These are phyloP conservation scores for Pygoscelis adeliae DNA, from an alignment of 2,113 vertebrate genomes.

Conservation along the genomic window DNA sequence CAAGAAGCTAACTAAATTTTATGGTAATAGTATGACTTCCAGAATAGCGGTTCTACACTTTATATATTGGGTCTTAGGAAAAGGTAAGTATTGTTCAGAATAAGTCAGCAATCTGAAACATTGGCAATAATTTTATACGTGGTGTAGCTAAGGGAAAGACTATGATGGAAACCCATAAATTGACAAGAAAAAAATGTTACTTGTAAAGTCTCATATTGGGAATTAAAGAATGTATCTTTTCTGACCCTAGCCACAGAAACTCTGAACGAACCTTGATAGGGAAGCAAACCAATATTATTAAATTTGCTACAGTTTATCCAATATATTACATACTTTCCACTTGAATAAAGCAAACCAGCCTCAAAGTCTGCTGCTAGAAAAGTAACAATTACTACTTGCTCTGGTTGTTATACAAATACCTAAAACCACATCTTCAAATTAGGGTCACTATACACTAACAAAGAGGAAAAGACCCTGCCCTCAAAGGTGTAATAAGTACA, in stretches of 20 bases:
- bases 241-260: background rate
- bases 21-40: background rate
- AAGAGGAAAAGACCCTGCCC: background rate
- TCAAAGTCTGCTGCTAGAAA: background rate
- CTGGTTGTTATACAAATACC: background rate
- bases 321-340: background rate
- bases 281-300: background rate
- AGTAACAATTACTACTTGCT: background rate
- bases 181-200: background rate
- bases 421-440: background rate
- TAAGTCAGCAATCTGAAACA: background rate
- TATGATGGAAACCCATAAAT: background rate
- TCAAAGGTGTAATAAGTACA: background rate
- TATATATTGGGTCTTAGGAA: background rate
- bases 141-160: background rate
- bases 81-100: background rate
- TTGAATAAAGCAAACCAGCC: background rate
- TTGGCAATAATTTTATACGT: fast-evolving
- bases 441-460: background rate
- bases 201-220: background rate
- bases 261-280: background rate
- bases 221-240: background rate
- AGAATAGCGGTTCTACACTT: background rate
- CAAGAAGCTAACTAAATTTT: background rate
- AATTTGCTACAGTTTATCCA: background rate